phyloP scores from a whole-genome alignment of 2,113 vertebrate species.

The Pterocles gutturalis region DNA sequence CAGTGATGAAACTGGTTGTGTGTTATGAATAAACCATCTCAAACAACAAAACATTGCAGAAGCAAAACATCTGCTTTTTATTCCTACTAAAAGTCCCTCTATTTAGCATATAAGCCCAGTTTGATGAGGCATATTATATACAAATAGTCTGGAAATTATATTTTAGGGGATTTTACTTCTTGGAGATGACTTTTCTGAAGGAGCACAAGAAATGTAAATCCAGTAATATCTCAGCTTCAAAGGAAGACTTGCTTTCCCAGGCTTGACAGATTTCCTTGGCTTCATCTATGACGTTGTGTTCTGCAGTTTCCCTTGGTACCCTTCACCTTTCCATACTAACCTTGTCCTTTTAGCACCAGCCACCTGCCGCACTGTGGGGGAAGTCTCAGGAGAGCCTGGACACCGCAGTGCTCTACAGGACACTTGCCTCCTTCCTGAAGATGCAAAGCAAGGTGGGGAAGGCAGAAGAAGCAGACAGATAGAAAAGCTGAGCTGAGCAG shows the following conservation, averaged over 20 bases:
- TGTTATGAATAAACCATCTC: background rate
- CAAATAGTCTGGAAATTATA: background rate
- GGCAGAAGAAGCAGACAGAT: background rate
- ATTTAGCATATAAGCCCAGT: background rate
- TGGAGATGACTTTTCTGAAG: background rate
- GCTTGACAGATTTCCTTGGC: background rate
- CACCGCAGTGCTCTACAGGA: accelerated
- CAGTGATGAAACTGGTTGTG: background rate
- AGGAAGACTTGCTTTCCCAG: background rate
- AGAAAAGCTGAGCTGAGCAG: background rate
- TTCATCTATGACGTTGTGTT: background rate
- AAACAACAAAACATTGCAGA: background rate
- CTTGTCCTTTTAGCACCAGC: background rate
- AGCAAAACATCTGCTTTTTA: background rate
- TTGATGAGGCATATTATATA: background rate
- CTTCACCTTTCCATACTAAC: background rate
- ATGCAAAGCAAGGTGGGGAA: background rate
- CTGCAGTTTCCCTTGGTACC: background rate
- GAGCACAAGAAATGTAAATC: background rate
- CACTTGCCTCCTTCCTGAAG: background rate
- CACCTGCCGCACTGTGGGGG: background rate
- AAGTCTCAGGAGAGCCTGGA: accelerated
- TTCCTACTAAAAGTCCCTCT: background rate
- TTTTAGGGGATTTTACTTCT: background rate
- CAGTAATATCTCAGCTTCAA: background rate